Conservation (phyloP, 1,140 invertebrate genomes). For the Lutraria rhynchaena region DNA sequence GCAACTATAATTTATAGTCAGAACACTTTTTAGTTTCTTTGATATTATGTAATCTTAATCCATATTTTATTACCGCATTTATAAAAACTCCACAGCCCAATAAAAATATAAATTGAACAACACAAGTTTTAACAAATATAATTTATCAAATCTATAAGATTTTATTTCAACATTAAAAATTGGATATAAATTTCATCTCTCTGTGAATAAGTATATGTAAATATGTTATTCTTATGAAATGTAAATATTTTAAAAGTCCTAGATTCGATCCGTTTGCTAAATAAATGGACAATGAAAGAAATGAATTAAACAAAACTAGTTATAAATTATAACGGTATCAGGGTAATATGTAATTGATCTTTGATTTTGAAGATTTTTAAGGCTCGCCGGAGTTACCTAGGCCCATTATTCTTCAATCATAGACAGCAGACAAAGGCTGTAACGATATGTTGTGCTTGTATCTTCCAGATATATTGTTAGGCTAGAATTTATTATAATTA, state of each 20-base stretch:
- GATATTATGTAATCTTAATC: slow-evolving; percentile 53
- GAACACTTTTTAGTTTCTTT: slow-evolving; percentile 37
- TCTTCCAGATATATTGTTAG: too few species aligned
- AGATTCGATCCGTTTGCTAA: not conserved
- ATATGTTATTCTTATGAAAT: slow-evolving; percentile 51
- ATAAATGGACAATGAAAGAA: slow-evolving; percentile 43
- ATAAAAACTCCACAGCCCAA: slow-evolving; percentile 37
- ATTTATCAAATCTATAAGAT: slow-evolving; percentile 53
- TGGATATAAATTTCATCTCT: slow-evolving; percentile 40
- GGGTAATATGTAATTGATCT: slow-evolving; percentile 3
- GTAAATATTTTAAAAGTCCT: slow-evolving; percentile 31
- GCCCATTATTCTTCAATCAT: too few species aligned
- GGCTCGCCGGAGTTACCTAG: too few species aligned
- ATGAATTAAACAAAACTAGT: slow-evolving; percentile 17
- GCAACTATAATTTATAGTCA: slow-evolving; percentile 42
- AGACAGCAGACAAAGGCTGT: too few species aligned
- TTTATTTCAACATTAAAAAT: slow-evolving; percentile 49
- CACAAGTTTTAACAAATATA: slow-evolving; percentile 53
- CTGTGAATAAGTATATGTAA: slow-evolving; percentile 40
- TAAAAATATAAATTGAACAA: slow-evolving; percentile 53
- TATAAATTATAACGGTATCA: slow-evolving; percentile 1
- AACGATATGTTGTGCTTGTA: too few species aligned
- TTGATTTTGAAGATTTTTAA: too few species aligned
- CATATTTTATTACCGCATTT: slow-evolving; percentile 53
- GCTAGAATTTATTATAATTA: too few species aligned